Evolutionary conservation across 1,140 invertebrate species (phyloP).

Genomic region (Scylla paramamosain): DNA sequence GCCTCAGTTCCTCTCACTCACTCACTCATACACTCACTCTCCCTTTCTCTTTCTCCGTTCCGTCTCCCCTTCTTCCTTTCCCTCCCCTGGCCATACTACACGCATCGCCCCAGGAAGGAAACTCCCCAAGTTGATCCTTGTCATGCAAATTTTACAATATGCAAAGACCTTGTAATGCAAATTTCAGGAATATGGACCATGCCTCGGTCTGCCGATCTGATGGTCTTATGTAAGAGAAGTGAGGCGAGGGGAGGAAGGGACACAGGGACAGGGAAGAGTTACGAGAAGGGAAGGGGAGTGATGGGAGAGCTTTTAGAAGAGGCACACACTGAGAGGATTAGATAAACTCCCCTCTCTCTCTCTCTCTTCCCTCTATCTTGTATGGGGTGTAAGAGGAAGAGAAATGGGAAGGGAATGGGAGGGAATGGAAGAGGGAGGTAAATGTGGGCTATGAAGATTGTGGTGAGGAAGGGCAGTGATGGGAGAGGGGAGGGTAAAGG

Average conservation of each 20-base stretch:
- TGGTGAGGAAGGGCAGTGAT: not conserved
- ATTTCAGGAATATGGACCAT: not conserved
- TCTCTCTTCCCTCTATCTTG: no score
- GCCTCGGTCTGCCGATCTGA: not conserved
- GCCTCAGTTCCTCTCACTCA: not conserved
- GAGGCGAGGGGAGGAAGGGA: not conserved
- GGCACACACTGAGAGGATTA: no score
- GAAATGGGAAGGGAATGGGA: no score
- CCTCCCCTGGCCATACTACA: not conserved
- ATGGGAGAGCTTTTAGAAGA: no score
- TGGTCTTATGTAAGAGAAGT: not conserved
- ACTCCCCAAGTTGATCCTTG: constrained; percentile 9
- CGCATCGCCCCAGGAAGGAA: not conserved
- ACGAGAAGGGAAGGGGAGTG: not conserved
- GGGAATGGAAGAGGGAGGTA: no score
- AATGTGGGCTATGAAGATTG: not conserved
- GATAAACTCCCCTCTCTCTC: no score
- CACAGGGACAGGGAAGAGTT: not conserved
- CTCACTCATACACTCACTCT: not conserved
- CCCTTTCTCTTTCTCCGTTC: not conserved
- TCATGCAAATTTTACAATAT: constrained; percentile 17
- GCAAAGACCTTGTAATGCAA: constrained; percentile 22
- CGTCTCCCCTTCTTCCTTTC: not conserved
- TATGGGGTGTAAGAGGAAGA: no score
- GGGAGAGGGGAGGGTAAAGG: not conserved